Evolutionary conservation across 1,140 invertebrate species (phyloP).

Genomic region (Drosophila rufa): DNA sequence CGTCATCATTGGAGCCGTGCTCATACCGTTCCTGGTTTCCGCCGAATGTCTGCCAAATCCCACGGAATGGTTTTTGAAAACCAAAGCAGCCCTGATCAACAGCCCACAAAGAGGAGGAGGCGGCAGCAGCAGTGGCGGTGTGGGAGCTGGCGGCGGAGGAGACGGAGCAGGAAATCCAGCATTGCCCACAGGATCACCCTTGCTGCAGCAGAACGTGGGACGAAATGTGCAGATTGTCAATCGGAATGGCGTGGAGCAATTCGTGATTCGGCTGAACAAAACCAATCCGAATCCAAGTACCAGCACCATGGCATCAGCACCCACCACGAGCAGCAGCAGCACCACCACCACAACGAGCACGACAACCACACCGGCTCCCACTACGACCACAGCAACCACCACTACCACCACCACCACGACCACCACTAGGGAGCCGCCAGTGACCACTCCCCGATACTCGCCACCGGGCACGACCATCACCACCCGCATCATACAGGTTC

Average conservation of each 20-base stretch:
- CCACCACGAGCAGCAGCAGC: slow-evolving; percentile 4
- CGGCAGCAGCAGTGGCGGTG: too few species aligned
- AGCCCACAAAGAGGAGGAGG: slow-evolving; percentile 25
- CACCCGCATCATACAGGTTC: slow-evolving; percentile 81
- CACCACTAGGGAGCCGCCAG: slow-evolving; percentile 20
- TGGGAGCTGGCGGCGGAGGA: background rate
- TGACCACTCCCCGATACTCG: slow-evolving; percentile 18
- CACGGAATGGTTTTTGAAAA: slow-evolving; percentile 85
- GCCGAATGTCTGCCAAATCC: slow-evolving; percentile 81
- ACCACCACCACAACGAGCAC: slow-evolving; percentile 27
- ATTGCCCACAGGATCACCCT: slow-evolving; percentile 20
- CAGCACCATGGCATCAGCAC: background rate
- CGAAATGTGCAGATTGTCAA: slow-evolving; percentile 72
- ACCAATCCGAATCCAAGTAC: slow-evolving; percentile 25
- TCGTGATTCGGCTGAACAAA: slow-evolving; percentile 71
- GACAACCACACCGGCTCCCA: slow-evolving; percentile 14
- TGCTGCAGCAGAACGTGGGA: slow-evolving; percentile 62
- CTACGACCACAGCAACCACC: slow-evolving; percentile 25
- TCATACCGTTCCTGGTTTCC: slow-evolving; percentile 81
- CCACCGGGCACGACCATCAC: slow-evolving; percentile 58
- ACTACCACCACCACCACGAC: slow-evolving; percentile 11
- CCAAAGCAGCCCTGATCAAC: slow-evolving; percentile 72
- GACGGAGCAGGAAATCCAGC: background rate
- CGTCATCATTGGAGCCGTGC: slow-evolving; percentile 79
- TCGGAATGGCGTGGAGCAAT: slow-evolving; percentile 73